Percentiles rank a stretch among this genome's conserved stretches.
These are phyloP conservation scores for Orussus abietinus DNA, from an alignment of 1,140 invertebrate species.

Conservation along the genomic window DNA sequence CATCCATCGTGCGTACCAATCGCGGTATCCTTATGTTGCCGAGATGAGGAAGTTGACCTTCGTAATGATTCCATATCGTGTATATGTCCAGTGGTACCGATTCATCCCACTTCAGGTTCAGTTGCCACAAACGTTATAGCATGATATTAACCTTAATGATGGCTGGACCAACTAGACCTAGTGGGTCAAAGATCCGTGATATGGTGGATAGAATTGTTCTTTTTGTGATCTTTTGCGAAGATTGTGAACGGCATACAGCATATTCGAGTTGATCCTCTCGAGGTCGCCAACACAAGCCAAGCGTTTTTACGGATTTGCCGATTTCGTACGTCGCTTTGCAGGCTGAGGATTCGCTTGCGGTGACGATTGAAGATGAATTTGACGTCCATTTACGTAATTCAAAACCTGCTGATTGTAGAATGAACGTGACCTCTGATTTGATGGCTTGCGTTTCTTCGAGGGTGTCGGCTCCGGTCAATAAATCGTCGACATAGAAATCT, in stretches of 20 bases:
- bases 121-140: conserved; percentile 43
- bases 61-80: conserved; percentile 18
- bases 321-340: background rate
- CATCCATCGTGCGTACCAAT: no score
- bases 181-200: conserved; percentile 41
- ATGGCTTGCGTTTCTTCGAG: conserved; percentile 8
- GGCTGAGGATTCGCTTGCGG: background rate
- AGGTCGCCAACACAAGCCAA: conserved; percentile 13
- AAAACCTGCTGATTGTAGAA: conserved; percentile 27
- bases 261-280: conserved; percentile 3
- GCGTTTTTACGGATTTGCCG: conserved; percentile 9
- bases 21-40: conserved; percentile 19
- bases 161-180: conserved; percentile 44
- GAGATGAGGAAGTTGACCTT: conserved; percentile 14
- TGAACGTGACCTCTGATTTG: conserved; percentile 9
- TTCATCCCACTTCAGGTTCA: conserved; percentile 44
- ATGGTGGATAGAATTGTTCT: conserved; percentile 8
- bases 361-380: conserved; percentile 21
- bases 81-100: conserved; percentile 24
- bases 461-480: conserved; percentile 37
- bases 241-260: background rate
- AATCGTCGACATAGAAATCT: conserved; percentile 53
- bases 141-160: conserved; percentile 42
- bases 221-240: conserved; percentile 1
- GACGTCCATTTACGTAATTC: conserved; percentile 36